These are phyloP conservation scores for Ophioderma brevispina DNA, from an alignment of 35 echinoderm and acorn worm species.

Conservation along the genomic window DNA sequence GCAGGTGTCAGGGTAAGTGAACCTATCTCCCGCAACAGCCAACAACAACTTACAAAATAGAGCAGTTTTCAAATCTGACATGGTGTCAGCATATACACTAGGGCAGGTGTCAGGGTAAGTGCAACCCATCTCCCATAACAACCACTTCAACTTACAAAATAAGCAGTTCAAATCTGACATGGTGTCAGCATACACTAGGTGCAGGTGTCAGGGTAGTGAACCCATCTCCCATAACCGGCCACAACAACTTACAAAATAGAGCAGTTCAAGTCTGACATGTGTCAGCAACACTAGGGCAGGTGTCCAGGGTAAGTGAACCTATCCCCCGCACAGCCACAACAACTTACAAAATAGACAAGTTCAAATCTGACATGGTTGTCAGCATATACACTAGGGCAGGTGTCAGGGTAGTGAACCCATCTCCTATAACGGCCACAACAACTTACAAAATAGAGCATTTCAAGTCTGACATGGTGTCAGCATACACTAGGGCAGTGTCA, in stretches of 20 bases:
- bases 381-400: conserved; percentile 85
- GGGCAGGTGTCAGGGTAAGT: too few relatives aligned
- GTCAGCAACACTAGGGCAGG: conserved; percentile 87
- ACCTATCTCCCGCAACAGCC: neutral
- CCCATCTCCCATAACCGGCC: conserved; percentile 68
- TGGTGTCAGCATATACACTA: too few relatives aligned
- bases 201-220: too few relatives aligned
- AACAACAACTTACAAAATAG: too few relatives aligned
- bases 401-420: conserved; percentile 75
- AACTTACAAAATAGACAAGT: conserved; percentile 81
- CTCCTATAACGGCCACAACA: conserved; percentile 50
- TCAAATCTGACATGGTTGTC: conserved; percentile 90
- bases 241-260: conserved; percentile 61
- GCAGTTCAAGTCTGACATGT: conserved; percentile 96
- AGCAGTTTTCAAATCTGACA: too few relatives aligned
- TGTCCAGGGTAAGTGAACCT: conserved; percentile 84
- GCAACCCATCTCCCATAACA: conserved; percentile 77
- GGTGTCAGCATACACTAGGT: conserved; percentile 86
- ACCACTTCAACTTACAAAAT: conserved; percentile 56
- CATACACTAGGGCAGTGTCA: conserved; percentile 94
- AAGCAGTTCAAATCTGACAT: conserved; percentile 92
- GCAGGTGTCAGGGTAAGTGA: conserved; percentile 17
- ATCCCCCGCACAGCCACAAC: too few relatives aligned
- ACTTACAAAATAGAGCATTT: conserved; percentile 88
- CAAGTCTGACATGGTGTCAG: conserved; percentile 84